Percentiles rank a stretch among this genome's conserved stretches.
phyloP scores from a whole-genome alignment of 2,888 invertebrate genomes.

The Habroteleia sp. region DNA sequence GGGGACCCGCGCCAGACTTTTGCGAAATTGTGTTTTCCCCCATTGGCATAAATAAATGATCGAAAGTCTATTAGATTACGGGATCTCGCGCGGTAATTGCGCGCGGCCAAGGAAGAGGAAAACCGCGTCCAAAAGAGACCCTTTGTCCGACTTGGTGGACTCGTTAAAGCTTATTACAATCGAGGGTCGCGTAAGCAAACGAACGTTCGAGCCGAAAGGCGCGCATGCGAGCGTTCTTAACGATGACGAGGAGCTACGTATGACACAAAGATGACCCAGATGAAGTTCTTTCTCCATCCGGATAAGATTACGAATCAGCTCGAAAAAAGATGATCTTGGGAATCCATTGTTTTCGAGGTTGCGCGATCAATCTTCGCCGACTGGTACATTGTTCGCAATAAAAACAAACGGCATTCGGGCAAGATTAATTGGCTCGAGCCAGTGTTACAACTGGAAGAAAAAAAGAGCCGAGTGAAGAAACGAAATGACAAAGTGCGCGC shows the following conservation, averaged over 20 bases:
- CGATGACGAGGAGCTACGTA: conserved; percentile 36
- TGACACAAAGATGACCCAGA: conserved; percentile 50
- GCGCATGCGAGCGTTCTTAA: conserved; percentile 19
- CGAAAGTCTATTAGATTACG: conserved; percentile 42
- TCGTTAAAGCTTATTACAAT: conserved; percentile 52
- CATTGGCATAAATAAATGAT: conserved; percentile 43
- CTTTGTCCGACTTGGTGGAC: conserved; percentile 43
- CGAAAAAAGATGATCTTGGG: conserved; percentile 19
- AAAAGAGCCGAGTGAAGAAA: background rate
- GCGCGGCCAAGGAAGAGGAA: conserved; percentile 18
- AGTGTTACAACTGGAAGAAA: conserved; percentile 6
- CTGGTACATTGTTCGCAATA: conserved; percentile 5
- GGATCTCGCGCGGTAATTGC: conserved; percentile 32
- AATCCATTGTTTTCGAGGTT: conserved; percentile 27
- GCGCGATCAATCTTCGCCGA: conserved; percentile 24
- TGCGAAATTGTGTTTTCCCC: conserved; percentile 21
- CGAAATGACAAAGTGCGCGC: conserved; percentile 3
- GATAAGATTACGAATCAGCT: conserved; percentile 32
- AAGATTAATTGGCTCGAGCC: conserved; percentile 12
- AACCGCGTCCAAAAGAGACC: conserved; percentile 12
- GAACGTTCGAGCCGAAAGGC: conserved; percentile 27
- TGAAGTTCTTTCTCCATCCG: conserved; percentile 29
- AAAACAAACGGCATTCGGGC: conserved; percentile 12
- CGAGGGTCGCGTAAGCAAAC: conserved; percentile 50
- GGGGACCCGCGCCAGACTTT: background rate